Percentiles rank a stretch among this genome's conserved stretches.
phyloP scores from a whole-genome alignment of 2,888 invertebrate genomes.

The Drosophila prolongata region DNA sequence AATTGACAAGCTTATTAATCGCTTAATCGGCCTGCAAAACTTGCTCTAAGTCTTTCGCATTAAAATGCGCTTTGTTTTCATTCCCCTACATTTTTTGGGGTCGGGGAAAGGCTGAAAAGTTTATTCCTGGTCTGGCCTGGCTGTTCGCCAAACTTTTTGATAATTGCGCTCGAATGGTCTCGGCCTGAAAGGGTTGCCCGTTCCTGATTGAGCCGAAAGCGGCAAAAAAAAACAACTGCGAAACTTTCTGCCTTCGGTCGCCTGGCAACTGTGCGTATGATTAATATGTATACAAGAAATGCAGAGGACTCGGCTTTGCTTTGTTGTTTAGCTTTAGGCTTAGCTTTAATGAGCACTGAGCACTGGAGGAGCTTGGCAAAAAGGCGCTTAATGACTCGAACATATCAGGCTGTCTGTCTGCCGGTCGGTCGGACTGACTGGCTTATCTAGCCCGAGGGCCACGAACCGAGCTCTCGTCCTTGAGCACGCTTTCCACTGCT shows the following conservation, averaged over 20 bases:
- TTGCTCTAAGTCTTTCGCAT: constrained; percentile 72
- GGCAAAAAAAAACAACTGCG: constrained; percentile 31
- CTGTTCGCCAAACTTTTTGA: constrained; percentile 67
- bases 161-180: constrained; percentile 69
- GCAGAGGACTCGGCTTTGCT: constrained; percentile 20
- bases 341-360: constrained; percentile 61
- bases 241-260: constrained; percentile 30
- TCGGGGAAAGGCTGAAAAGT: constrained; percentile 46
- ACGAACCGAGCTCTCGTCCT: constrained; percentile 35
- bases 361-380: constrained; percentile 38
- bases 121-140: constrained; percentile 54
- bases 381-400: constrained; percentile 66
- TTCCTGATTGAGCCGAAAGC: constrained; percentile 40
- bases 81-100: background rate
- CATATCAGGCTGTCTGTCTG: constrained; percentile 54
- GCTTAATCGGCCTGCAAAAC: constrained; percentile 78
- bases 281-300: constrained; percentile 46
- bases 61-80: constrained; percentile 60
- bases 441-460: constrained; percentile 46
- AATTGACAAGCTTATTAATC: constrained; percentile 80
- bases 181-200: constrained; percentile 62
- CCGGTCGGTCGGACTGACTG: constrained; percentile 37
- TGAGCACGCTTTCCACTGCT: constrained; percentile 12
- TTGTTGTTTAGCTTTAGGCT: constrained; percentile 55
- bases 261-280: constrained; percentile 52